Base-by-base conservation (phyloP, 2,888 invertebrate species). In the Sepioteuthis lessoniana region DNA sequence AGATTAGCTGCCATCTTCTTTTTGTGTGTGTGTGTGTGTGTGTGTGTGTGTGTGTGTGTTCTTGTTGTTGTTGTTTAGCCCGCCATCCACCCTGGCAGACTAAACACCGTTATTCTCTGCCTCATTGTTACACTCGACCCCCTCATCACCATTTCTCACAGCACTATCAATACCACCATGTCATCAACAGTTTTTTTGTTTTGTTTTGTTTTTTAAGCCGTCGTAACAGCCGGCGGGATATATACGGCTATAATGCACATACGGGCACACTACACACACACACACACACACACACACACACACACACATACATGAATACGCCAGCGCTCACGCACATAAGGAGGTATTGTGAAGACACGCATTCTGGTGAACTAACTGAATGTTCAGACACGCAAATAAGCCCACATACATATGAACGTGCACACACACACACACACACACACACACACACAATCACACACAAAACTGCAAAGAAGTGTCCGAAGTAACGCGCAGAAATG, bases 141-240 rank as follows among this genome's bases (percentile, higher is more conserved):
- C n/a, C 76, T 76, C 76, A 76, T 76, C 76, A n/a, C 76, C 76
- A 76, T 76, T n/a, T n/a, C 76, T 76, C 76, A 76, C 76, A 76
- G 76, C 13, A 76, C 76, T 76, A 35, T 35, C 76, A 76, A 76
- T 76, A 76, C 76, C 76, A 5, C 76, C 35, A 76, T 35, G n/a
- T 76, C 35, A 35, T 76, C 76, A 76, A 76, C 76, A n/a, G n/a
- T n/a, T 76, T 60, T 60, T 28, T 28, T 31, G 28, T 60, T 31
- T 60, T 7, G 7, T 42, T 28, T 60, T 5, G 2, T 8, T 60
- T 60, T 76, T 76, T n/a, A 42, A 42, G 10, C n/a, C n/a, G 76
- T 21, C 76, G 76, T 76, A 76, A 35, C 76, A 76, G 76, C 76
- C 76, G 76, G 76, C 76, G 76, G 76, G n/a, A 76, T 10, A 55